Evolutionary conservation across 1,140 invertebrate genomes (phyloP), one percentile per base, ranked within the genome.

Genomic region (Lineus longissimus): DNA sequence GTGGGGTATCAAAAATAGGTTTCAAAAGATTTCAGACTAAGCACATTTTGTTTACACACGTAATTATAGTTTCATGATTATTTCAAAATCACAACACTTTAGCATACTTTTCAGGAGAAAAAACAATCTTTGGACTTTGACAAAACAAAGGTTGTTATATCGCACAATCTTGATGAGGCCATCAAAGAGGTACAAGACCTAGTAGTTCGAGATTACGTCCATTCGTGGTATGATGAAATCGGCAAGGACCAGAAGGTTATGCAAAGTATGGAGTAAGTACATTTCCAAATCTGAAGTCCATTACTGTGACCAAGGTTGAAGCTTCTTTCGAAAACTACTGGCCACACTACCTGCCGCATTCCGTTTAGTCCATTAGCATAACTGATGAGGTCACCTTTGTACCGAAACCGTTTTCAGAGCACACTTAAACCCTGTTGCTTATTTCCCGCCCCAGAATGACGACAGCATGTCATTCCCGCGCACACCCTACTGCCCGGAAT

Each of bases 171-270:
- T 31, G 92, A 94, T 75, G 87, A 88, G 73, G 87, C 91, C 65
- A 74, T 94, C 15, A 90, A 93, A 71, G 89, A 93, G 76, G 82
- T 95, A 6, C 84, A 94, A 58, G 91, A 94, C 76, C 86, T 91
- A 74, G 79, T 88, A 55, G 82, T 93, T 23, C 83, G 89, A 71
- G 92, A 94, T 79, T 93, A 91, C 81, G 84, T 95, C 58, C 82
- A 87, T 17, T 81, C 83, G 55, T 93, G 90, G 89, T 81, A 93
- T 30, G 87, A 86, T 64, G 87, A 88, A 30, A 80, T 91, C 25
- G 84, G 87, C 2, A 84, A 85, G 69, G 83, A 85, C 62, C 77
- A 84, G 9, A 81, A 86, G 43, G 72, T 85, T 57, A 64, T 76
- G 22, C 73, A 77, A 47, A 74, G 78, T 43, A 74, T 86, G 22